Evolutionary conservation across 2,797 vertebrate species (phyloP).

Genomic region (Enteromius anoplus): DNA sequence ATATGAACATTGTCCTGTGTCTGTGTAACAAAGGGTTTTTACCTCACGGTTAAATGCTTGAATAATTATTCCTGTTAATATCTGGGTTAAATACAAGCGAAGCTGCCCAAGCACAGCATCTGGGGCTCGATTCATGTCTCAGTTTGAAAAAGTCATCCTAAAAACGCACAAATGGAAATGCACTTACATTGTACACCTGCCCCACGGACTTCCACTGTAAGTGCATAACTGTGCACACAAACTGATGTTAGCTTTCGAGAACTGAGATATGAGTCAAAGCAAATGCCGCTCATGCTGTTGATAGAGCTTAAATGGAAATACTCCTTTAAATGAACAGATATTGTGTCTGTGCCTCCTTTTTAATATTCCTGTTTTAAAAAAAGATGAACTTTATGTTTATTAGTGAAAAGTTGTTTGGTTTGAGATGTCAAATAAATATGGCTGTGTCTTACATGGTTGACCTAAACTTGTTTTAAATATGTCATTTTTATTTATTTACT

Average conservation of each 20-base stretch:
- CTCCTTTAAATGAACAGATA: constrained; percentile 1
- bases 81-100: constrained; percentile 20
- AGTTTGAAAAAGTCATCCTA: background rate
- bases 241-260: constrained; percentile 12
- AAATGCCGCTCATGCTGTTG: background rate
- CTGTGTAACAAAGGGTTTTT: constrained; percentile 45
- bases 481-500: background rate
- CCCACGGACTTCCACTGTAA: background rate
- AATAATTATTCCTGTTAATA: constrained; percentile 30
- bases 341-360: constrained; percentile 29
- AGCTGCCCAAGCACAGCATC: background rate
- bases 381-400: background rate
- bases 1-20: constrained; percentile 30
- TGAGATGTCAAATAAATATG: constrained; percentile 22
- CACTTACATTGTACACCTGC: constrained; percentile 1
- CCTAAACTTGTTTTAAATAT: background rate
- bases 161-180: background rate
- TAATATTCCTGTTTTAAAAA: background rate
- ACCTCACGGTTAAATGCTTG: constrained; percentile 46
- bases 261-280: background rate
- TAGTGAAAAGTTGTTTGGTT: constrained; percentile 13
- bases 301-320: background rate
- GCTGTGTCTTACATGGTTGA: background rate
- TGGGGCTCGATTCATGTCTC: background rate
- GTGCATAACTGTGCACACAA: background rate